Evolutionary conservation across 2,113 vertebrate species (phyloP).

Genomic region (Trichechus manatus): DNA sequence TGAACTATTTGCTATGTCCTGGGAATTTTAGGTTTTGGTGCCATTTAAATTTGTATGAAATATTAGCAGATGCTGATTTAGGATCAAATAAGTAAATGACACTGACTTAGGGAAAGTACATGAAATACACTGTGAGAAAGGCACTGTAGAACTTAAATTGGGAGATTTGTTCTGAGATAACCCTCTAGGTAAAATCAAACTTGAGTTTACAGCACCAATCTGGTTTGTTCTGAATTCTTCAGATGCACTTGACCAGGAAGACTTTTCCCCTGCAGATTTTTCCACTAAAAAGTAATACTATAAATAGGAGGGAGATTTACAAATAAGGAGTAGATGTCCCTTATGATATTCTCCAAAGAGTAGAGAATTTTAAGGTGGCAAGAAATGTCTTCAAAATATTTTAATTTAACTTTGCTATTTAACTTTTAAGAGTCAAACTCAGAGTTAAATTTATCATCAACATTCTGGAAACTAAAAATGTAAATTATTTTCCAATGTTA

Average conservation of each 20-base stretch:
- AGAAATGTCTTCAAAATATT: background rate
- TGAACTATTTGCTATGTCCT: background rate
- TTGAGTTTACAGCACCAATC: background rate
- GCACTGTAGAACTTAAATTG: background rate
- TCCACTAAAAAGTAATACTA: background rate
- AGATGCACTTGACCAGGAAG: background rate
- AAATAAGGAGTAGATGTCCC: background rate
- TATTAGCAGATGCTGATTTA: slow-evolving; percentile 73
- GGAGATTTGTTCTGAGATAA: slow-evolving; percentile 68
- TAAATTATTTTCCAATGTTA: background rate
- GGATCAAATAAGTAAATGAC: slow-evolving; percentile 76
- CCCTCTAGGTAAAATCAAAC: background rate
- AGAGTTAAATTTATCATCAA: background rate
- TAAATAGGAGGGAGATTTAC: background rate
- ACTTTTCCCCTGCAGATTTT: background rate
- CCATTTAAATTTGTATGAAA: slow-evolving; percentile 70
- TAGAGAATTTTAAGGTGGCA: background rate
- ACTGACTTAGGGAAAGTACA: background rate
- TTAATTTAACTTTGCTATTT: slow-evolving; percentile 23
- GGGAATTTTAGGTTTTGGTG: slow-evolving; percentile 57
- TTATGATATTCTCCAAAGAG: background rate
- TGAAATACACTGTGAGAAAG: background rate
- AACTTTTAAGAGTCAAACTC: background rate
- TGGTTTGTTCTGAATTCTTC: background rate
- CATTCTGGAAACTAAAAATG: background rate